These are phyloP conservation scores for Oreonectes daqikongensis DNA, from an alignment of 2,797 vertebrate genomes.

Conservation along the genomic window DNA sequence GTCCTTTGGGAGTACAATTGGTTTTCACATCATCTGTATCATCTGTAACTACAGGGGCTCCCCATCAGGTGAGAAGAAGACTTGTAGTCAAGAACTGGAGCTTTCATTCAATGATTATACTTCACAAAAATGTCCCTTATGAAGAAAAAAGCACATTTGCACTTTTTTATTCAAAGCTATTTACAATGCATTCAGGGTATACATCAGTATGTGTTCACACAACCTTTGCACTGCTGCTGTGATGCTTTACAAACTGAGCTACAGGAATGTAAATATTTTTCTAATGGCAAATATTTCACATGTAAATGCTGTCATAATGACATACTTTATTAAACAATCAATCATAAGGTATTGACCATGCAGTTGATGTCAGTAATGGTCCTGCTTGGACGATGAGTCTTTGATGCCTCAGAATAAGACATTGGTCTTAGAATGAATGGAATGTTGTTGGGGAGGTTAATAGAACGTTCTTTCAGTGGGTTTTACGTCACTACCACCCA, in stretches of 20 bases:
- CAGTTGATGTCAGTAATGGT: slow-evolving; percentile 14
- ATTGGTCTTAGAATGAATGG: slow-evolving; percentile 61
- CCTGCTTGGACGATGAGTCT: not conserved
- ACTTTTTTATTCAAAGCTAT: no score
- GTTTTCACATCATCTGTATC: slow-evolving; percentile 43
- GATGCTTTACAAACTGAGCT: no score
- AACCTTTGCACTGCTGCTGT: no score
- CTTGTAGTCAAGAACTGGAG: slow-evolving; percentile 25
- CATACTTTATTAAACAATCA: not conserved
- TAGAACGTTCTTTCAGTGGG: slow-evolving; percentile 73
- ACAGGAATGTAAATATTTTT: not conserved
- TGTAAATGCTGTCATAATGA: not conserved
- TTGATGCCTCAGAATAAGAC: not conserved
- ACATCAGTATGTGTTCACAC: no score
- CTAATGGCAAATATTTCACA: slow-evolving; percentile 9
- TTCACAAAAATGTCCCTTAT: not conserved
- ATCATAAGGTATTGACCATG: not conserved
- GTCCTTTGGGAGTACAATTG: slow-evolving; percentile 35
- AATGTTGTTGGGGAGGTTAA: slow-evolving; percentile 73
- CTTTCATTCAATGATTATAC: slow-evolving; percentile 53
- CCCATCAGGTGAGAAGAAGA: slow-evolving; percentile 15
- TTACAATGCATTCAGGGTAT: no score
- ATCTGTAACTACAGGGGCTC: slow-evolving; percentile 11
- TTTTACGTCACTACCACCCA: slow-evolving; percentile 86
- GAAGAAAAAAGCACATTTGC: not conserved